Evolutionary conservation across 2,888 invertebrate species (phyloP), one percentile per base, ranked within the genome.

Genomic region (Trileptium ribeirensis): DNA sequence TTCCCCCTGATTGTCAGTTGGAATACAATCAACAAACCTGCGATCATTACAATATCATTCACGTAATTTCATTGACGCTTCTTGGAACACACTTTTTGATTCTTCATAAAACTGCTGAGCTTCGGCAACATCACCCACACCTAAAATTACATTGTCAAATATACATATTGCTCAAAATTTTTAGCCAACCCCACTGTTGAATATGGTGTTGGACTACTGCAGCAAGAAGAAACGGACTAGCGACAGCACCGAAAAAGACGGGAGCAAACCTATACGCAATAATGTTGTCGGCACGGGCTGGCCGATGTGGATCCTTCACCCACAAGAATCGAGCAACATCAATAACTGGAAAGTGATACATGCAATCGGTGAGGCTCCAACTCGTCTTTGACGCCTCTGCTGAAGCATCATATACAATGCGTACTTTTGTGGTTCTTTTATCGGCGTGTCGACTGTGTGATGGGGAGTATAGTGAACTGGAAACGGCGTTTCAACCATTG

Each of bases 391-490:
- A 1, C 19, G n/a, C 40, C 67, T 1, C 40, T 40, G 51, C 79
- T 29, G 79, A 78, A n/a, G 29, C 79, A 29, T 78, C 85, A 74
- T 81, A 86, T 2, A 86, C 86, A 39, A 84, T 80, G 15, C 85
- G 67, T 2, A 86, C 67, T 77, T 86, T 86, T 0, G 85, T 51
- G 51, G 51, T 75, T 40, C 31, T 24, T 84, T 83, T 8, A 64
- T 24, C 24, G 83, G 81, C 0, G 79, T 78, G 31, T 84, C 39
- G 0, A 84, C 84, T 0, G 82, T 34, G 31, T 84, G 84, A 70
- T 84, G 83, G 0, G 84, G 84, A 3, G 82, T 33, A 70, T 83
- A 84, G 67, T 84, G 84, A 79, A 74, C 77, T 51, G 8, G 51
- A 24, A 15, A 24, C 8, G 8, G 8, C 51, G 51, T 8, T 51